A percentile compares a stretch with the other conserved stretches of the same genome.
Evolutionary conservation across 2,888 invertebrate genomes (phyloP).

Genomic region (Penaeus monodon): DNA sequence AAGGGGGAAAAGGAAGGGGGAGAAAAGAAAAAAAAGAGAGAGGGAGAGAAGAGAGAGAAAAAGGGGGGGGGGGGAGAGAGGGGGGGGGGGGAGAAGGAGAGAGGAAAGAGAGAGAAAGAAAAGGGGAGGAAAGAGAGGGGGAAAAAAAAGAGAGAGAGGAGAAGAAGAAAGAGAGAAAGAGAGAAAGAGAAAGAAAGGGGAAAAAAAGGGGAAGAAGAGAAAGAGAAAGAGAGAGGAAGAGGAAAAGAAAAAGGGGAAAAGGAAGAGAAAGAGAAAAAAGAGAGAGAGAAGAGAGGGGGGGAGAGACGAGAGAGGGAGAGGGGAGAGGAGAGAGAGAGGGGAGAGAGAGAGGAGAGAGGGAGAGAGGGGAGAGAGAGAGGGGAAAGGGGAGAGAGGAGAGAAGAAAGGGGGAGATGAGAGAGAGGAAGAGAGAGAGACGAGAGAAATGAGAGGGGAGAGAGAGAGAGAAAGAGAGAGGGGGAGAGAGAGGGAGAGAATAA

Average conservation of each 20-base stretch:
- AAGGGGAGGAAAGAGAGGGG: too few relatives aligned
- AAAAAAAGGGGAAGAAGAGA: too few relatives aligned
- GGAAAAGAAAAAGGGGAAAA: neutral
- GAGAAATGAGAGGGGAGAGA: neutral
- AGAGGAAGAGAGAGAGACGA: neutral
- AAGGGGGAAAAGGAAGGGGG: too few relatives aligned
- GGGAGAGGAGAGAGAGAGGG: slow-evolving; percentile 18
- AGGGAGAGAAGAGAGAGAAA: neutral
- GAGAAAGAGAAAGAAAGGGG: too few relatives aligned
- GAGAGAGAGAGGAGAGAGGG: neutral
- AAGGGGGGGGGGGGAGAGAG: neutral
- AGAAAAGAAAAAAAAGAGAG: neutral
- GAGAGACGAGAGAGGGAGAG: neutral
- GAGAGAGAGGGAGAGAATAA: neutral
- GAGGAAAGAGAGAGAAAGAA: neutral
- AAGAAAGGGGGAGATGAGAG: neutral
- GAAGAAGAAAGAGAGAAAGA: too few relatives aligned
- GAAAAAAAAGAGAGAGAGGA: neutral
- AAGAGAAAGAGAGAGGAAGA: neutral
- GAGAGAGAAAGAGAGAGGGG: neutral
- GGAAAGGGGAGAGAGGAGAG: too few relatives aligned
- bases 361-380: neutral
- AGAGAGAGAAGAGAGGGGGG: too few relatives aligned
- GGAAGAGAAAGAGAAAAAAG: slow-evolving; percentile 11
- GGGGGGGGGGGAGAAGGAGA: neutral